Conservation (phyloP, 2,113 vertebrate genomes). For the Myotis yumanensis region DNA sequence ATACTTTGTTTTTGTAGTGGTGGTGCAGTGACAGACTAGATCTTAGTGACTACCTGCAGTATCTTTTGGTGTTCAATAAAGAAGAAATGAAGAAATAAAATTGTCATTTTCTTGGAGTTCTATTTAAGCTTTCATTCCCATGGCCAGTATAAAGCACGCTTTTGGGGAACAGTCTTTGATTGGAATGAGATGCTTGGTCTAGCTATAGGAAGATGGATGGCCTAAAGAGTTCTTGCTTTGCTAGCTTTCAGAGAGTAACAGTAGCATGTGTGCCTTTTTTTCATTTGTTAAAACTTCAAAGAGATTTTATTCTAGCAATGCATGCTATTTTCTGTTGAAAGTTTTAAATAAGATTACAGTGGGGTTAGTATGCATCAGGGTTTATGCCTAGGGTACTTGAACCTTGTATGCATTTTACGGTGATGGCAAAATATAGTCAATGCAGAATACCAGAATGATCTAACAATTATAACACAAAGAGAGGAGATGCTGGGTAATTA, state of each 20-base stretch:
- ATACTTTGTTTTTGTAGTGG: constrained; percentile 40
- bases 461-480: background rate
- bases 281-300: constrained; percentile 29
- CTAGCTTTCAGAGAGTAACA: background rate
- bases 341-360: background rate
- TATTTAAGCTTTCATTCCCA: constrained; percentile 39
- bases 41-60: constrained; percentile 36
- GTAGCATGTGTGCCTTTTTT: background rate
- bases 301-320: background rate
- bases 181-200: constrained; percentile 31
- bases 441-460: background rate
- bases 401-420: background rate
- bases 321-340: background rate
- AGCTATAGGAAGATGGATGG: constrained; percentile 23
- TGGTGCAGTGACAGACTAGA: constrained; percentile 14
- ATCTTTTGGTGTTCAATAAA: constrained; percentile 51
- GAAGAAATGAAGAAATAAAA: constrained; percentile 61
- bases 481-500: background rate
- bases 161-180: constrained; percentile 30
- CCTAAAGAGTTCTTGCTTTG: background rate
- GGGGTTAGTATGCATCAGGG: background rate
- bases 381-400: background rate
- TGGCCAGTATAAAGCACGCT: constrained; percentile 2
- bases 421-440: background rate
- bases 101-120: constrained; percentile 54